These are phyloP conservation scores for Carettochelys insculpta DNA, from an alignment of 2,113 vertebrate species.

Conservation along the genomic window DNA sequence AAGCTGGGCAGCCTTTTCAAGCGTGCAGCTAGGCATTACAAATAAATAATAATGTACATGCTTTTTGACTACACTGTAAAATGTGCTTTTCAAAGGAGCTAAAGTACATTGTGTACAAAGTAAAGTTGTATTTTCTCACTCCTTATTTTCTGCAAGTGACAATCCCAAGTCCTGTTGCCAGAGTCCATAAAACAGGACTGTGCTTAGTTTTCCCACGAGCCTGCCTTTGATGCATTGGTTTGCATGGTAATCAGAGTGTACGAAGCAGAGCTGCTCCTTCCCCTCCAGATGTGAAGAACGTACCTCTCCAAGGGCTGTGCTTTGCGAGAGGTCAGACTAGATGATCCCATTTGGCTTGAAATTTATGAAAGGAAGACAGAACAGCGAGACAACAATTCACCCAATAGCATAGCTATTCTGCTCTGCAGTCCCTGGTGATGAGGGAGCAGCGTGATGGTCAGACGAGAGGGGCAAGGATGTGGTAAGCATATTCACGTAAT, in stretches of 20 bases:
- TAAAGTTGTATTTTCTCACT: constrained; percentile 20
- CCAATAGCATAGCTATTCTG: constrained; percentile 58
- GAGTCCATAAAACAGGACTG: constrained; percentile 17
- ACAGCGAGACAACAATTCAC: background rate
- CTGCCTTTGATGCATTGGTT: constrained; percentile 31
- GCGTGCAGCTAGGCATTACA: background rate
- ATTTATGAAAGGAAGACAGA: constrained; percentile 56
- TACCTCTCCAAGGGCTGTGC: constrained; percentile 66
- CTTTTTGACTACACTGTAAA: background rate
- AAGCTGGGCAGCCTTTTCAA: background rate
- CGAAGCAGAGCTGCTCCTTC: constrained; percentile 65
- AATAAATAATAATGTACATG: background rate
- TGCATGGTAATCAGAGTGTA: constrained; percentile 6
- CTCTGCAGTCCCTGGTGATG: constrained; percentile 20
- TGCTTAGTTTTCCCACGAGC: constrained; percentile 41
- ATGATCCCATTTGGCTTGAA: constrained; percentile 68
- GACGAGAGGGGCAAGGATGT: constrained; percentile 19
- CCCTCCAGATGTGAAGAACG: constrained; percentile 59
- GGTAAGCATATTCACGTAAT: background rate
- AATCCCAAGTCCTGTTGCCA: constrained; percentile 7
- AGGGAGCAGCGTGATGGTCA: constrained; percentile 50
- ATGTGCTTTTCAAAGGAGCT: background rate
- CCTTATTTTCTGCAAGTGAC: constrained; percentile 17
- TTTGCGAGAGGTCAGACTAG: constrained; percentile 64
- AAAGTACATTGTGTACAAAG: too few relatives aligned